phyloP scores from a whole-genome alignment of 2,888 invertebrate species.

The Drosophila tripunctata region DNA sequence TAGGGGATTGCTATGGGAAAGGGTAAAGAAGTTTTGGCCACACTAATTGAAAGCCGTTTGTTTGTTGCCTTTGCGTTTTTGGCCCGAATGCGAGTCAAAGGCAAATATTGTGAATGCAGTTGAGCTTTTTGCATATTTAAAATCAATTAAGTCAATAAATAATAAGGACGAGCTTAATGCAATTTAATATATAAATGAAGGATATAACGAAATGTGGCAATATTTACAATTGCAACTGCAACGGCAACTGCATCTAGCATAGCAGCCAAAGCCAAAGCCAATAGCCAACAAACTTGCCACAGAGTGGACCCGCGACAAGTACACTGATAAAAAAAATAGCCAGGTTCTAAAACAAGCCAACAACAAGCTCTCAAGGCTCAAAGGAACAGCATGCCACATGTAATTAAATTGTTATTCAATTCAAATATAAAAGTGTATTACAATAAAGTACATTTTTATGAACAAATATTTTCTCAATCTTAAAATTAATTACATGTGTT shows the following conservation, averaged over 20 bases:
- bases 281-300: conserved; percentile 1
- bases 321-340: not conserved
- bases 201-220: conserved; percentile 38
- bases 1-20: not conserved
- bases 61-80: conserved; percentile 74
- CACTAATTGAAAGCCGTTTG: conserved; percentile 71
- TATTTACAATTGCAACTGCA: conserved; percentile 38
- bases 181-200: conserved; percentile 71
- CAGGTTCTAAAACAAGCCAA: no score
- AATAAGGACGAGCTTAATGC: conserved; percentile 75
- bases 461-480: no score
- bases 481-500: no score
- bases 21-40: conserved; percentile 24
- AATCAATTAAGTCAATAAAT: conserved; percentile 83
- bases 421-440: no score
- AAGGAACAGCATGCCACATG: no score
- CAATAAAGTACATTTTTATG: no score
- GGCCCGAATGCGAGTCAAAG: conserved; percentile 58
- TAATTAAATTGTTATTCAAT: no score
- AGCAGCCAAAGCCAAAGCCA: not conserved
- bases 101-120: conserved; percentile 71
- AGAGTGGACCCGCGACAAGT: not conserved
- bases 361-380: no score
- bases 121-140: conserved; percentile 82
- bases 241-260: not conserved